These are phyloP conservation scores for Platynereis dumerilii DNA, from an alignment of 2,888 invertebrate species.

Conservation along the genomic window DNA sequence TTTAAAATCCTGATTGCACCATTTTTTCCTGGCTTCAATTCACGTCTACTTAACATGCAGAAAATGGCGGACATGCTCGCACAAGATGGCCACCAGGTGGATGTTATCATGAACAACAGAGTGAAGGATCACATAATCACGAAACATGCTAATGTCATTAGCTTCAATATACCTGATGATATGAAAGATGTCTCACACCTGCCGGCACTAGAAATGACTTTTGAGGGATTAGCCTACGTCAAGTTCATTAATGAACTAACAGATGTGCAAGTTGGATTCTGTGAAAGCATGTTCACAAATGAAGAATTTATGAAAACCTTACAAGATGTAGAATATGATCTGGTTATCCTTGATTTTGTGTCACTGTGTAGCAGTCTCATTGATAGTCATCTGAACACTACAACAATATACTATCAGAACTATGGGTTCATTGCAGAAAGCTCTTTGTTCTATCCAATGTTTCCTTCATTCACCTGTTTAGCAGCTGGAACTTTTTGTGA, in stretches of 20 bases:
- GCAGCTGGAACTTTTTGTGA: not conserved
- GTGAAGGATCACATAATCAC: not conserved
- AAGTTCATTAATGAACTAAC: no score
- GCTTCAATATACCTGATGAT: not conserved
- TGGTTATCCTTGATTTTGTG: not conserved
- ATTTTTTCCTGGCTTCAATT: not conserved
- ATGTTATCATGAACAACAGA: not conserved
- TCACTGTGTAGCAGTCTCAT: not conserved
- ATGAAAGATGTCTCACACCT: not conserved
- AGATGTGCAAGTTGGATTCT: not conserved
- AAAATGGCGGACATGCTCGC: conserved; percentile 4
- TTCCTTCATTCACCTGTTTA: not conserved
- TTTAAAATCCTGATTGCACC: not conserved
- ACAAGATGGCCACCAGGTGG: not conserved
- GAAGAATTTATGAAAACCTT: not conserved
- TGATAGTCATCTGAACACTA: not conserved
- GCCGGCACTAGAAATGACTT: no score
- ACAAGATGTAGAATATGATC: not conserved
- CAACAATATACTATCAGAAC: not conserved
- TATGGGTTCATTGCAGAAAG: not conserved
- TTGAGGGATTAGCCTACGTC: no score
- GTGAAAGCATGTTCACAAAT: not conserved
- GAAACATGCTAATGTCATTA: not conserved
- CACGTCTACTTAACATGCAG: not conserved
- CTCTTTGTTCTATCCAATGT: not conserved